Percentiles rank a stretch among this genome's conserved stretches.
Conservation (phyloP, 2,113 vertebrate genomes). For the Acanthisitta chloris region DNA sequence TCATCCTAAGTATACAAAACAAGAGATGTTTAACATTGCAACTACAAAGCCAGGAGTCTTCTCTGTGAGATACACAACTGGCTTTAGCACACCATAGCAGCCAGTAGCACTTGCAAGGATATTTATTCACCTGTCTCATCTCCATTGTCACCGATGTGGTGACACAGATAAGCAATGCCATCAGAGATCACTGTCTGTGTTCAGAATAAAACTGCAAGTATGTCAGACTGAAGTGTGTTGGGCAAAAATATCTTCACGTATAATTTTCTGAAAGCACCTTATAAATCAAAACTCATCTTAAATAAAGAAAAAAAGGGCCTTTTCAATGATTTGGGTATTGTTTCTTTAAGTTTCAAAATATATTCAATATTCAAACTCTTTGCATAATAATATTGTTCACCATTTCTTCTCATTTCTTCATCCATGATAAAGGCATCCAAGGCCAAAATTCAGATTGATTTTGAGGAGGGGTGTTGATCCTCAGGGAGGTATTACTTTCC, state of each 20-base stretch:
- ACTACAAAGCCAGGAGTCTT: neutral
- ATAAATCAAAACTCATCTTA: neutral
- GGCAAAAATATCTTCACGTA: neutral
- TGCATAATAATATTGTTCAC: neutral
- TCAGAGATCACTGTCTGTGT: neutral
- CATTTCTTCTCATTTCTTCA: neutral
- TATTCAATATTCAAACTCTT: neutral
- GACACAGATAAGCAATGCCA: neutral
- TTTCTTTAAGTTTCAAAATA: neutral
- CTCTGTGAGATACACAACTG: neutral
- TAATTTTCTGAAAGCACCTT: neutral
- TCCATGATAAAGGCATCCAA: neutral
- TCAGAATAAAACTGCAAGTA: neutral
- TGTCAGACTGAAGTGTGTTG: neutral
- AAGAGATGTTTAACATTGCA: neutral
- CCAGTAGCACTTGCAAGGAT: neutral
- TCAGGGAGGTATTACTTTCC: neutral
- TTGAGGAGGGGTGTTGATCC: neutral
- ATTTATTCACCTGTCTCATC: neutral
- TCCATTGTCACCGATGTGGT: neutral
- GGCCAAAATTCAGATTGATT: neutral
- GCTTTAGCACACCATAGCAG: neutral
- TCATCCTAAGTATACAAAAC: neutral
- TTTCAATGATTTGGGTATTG: neutral
- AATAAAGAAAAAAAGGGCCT: neutral